These are phyloP conservation scores for Actinernus sp. DNA, from an alignment of 92 coral and sea anemone species.

Conservation along the genomic window DNA sequence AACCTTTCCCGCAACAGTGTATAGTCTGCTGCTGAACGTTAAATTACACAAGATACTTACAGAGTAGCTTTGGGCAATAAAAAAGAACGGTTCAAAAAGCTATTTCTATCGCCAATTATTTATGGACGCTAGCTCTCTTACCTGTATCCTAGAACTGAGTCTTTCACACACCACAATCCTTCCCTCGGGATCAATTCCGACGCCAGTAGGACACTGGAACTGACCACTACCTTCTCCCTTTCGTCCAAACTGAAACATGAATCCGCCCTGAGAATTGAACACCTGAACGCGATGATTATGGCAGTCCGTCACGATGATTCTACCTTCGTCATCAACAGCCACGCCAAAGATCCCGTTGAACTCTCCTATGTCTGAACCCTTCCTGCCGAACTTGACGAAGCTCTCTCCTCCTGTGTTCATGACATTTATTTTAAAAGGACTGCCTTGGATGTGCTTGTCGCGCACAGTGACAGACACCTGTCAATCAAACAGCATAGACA, in stretches of 20 bases:
- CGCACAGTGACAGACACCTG: conserved; percentile 98
- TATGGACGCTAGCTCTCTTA: no score
- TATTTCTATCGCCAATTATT: neutral
- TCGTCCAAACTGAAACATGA: conserved; percentile 97
- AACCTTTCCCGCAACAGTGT: no score
- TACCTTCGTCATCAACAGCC: conserved; percentile 96
- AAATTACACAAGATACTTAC: neutral
- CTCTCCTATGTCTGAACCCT: conserved; percentile 92
- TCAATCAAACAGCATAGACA: no score
- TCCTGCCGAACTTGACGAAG: conserved; percentile 87
- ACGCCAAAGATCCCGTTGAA: conserved; percentile 99
- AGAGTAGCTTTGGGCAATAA: neutral
- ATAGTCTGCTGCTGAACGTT: no score
- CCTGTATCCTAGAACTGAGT: conserved; percentile 96
- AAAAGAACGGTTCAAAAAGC: neutral
- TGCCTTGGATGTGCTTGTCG: conserved; percentile 98
- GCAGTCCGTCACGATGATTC: conserved; percentile 95
- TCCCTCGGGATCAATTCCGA: conserved; percentile 94
- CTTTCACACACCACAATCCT: conserved; percentile 96
- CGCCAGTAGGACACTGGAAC: conserved; percentile 99
- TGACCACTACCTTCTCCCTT: conserved; percentile 99
- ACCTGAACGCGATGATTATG: conserved; percentile 99
- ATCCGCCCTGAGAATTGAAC: conserved; percentile 93
- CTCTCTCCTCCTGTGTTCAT: conserved; percentile 86
- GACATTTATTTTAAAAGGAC: conserved; percentile 96